Evolutionary conservation across 1,140 invertebrate genomes (phyloP).

Genomic region (Drosophila tsacasi): DNA sequence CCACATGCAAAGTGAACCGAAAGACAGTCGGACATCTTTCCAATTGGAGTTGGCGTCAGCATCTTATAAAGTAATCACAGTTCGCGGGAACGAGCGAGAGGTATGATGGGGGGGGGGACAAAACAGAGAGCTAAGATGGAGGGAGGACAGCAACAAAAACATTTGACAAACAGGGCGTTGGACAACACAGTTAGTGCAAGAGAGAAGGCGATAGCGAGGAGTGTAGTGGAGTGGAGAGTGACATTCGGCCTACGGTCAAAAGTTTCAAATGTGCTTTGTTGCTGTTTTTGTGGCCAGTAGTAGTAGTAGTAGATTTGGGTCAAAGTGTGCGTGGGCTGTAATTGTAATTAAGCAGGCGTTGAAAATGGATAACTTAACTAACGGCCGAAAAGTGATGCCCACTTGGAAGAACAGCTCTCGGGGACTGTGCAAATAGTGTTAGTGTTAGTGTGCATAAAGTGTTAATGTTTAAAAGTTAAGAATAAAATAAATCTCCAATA

Average conservation of each 20-base stretch:
- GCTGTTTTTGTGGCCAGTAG: conserved; percentile 24
- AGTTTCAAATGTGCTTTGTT: conserved; percentile 41
- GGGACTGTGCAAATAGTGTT: conserved; percentile 50
- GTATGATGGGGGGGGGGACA: background rate
- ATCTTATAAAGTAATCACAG: conserved; percentile 70
- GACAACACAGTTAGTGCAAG: conserved; percentile 36
- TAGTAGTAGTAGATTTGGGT: conserved; percentile 66
- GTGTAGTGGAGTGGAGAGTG: conserved; percentile 10
- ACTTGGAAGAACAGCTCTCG: conserved; percentile 40
- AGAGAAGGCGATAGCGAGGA: conserved; percentile 6
- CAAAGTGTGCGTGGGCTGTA: conserved; percentile 77
- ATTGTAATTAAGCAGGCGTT: conserved; percentile 74
- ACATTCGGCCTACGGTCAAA: conserved; percentile 56
- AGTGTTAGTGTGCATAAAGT: too few relatives aligned
- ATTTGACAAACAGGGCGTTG: conserved; percentile 61
- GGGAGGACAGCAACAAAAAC: conserved; percentile 24
- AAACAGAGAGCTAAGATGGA: background rate
- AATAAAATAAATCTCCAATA: background rate
- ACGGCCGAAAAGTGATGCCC: conserved; percentile 56
- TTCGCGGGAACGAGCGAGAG: conserved; percentile 6
- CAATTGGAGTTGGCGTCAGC: conserved; percentile 68
- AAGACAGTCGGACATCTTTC: conserved; percentile 47
- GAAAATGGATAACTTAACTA: conserved; percentile 34
- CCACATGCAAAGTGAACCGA: conserved; percentile 70
- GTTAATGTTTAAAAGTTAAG: background rate